A percentile compares a stretch with the other conserved stretches of the same genome.
These are phyloP conservation scores for Drosophila formosana DNA, from an alignment of 2,888 invertebrate species.

Conservation along the genomic window DNA sequence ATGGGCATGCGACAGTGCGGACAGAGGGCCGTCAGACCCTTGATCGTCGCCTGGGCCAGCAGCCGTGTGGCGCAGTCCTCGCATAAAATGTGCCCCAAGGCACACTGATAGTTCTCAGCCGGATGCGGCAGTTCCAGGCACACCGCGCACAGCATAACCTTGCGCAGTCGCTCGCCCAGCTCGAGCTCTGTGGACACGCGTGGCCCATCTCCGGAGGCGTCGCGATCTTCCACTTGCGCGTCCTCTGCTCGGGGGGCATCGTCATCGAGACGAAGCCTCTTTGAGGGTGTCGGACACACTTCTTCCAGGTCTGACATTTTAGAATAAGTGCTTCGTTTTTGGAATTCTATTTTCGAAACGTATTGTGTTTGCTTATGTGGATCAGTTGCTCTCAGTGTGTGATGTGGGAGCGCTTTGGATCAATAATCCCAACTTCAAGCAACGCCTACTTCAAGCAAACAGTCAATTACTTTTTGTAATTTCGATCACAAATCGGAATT, in stretches of 20 bases:
- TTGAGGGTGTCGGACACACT: not conserved
- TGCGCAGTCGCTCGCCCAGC: constrained; percentile 45
- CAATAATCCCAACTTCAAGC: not conserved
- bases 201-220: not conserved
- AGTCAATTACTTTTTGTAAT: not conserved
- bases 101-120: constrained; percentile 49
- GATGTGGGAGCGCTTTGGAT: not conserved
- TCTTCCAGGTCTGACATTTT: not conserved
- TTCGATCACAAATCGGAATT: no score
- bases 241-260: not conserved
- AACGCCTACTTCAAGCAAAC: not conserved
- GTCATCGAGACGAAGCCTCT: not conserved
- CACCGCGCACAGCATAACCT: constrained; percentile 48
- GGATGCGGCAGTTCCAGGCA: constrained; percentile 55
- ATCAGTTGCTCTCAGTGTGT: not conserved
- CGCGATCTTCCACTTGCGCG: not conserved
- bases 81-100: constrained; percentile 52
- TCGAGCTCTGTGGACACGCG: constrained; percentile 3
- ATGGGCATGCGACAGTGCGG: constrained; percentile 48
- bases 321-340: not conserved
- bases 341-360: not conserved
- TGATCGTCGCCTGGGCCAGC: constrained; percentile 40
- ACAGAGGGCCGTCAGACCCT: constrained; percentile 17
- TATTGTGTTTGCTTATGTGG: constrained; percentile 16
- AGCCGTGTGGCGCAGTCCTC: constrained; percentile 45